Conservation (phyloP, 2,797 vertebrate genomes). For the Arrhamphus sclerolepis region DNA sequence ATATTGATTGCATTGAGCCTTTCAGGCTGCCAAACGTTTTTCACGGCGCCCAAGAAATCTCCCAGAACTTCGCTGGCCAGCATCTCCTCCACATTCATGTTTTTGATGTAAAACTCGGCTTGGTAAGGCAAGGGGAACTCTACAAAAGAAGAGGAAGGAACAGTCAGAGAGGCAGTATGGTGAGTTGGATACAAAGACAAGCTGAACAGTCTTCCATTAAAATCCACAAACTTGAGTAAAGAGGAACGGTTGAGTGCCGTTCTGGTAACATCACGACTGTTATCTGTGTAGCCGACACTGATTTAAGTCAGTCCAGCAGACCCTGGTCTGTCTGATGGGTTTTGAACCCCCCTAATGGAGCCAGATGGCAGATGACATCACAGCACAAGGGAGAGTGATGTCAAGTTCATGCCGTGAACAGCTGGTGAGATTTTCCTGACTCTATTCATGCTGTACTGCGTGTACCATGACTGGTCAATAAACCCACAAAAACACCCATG, state of each 20-base stretch:
- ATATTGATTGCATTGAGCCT: constrained; percentile 97
- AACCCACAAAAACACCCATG: constrained; percentile 7
- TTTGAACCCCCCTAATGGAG: constrained; percentile 15
- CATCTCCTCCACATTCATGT: constrained; percentile 99
- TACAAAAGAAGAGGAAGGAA: constrained; percentile 45
- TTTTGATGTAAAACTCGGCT: constrained; percentile 97
- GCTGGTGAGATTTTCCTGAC: constrained; percentile 45
- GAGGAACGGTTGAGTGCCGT: no score
- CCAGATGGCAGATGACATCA: constrained; percentile 71
- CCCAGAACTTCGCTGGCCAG: constrained; percentile 97
- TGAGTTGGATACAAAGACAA: no score
- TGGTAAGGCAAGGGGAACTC: constrained; percentile 95
- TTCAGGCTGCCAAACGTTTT: constrained; percentile 98
- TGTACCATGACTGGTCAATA: constrained; percentile 34
- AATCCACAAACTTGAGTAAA: no score
- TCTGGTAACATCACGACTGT: no score
- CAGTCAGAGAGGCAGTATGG: neutral
- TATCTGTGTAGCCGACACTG: no score
- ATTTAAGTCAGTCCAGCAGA: constrained; percentile 8
- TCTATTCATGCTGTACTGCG: constrained; percentile 19
- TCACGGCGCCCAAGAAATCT: constrained; percentile 96
- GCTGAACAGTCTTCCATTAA: no score
- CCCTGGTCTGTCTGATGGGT: constrained; percentile 28
- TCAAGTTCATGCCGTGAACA: constrained; percentile 50
- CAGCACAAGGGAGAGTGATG: constrained; percentile 44